A percentile compares a stretch with the other conserved stretches of the same genome.
phyloP scores from a whole-genome alignment of 2,888 invertebrate species.

The Agrochola litura region DNA sequence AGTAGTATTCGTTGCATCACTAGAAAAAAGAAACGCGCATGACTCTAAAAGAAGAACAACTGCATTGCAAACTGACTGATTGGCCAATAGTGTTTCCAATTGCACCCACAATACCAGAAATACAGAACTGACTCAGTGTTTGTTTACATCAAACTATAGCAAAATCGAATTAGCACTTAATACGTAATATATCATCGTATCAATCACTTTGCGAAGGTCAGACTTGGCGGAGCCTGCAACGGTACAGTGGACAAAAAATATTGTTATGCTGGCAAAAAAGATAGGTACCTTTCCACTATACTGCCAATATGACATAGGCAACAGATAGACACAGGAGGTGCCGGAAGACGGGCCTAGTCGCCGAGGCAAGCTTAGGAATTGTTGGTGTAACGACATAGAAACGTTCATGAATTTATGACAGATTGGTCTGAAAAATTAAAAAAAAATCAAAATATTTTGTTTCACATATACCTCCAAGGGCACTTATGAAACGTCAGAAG shows the following conservation, averaged over 20 bases:
- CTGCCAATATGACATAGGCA: background rate
- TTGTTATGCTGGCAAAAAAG: background rate
- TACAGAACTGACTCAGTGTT: slow-evolving; percentile 22
- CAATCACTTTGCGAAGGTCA: slow-evolving; percentile 72
- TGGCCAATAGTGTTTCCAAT: background rate
- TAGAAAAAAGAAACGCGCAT: too few relatives aligned
- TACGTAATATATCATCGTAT: slow-evolving; percentile 34
- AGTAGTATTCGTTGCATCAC: too few relatives aligned
- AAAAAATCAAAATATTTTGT: too few relatives aligned
- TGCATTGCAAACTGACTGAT: too few relatives aligned
- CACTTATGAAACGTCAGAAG: too few relatives aligned
- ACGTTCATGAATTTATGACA: background rate
- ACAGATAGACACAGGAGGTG: background rate
- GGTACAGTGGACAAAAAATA: slow-evolving; percentile 7
- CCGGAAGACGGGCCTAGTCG: background rate
- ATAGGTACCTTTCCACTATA: too few relatives aligned
- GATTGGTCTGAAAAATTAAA: background rate
- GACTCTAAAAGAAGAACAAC: too few relatives aligned
- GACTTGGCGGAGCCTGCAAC: slow-evolving; percentile 53
- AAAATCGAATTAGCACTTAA: slow-evolving; percentile 38
- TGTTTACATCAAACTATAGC: slow-evolving; percentile 33
- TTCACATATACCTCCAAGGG: too few relatives aligned
- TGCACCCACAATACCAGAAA: slow-evolving; percentile 20
- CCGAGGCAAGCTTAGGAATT: background rate
- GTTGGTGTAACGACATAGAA: background rate